These are phyloP conservation scores for Plutomurus gul DNA, from an alignment of 1,140 invertebrate genomes.

Conservation along the genomic window DNA sequence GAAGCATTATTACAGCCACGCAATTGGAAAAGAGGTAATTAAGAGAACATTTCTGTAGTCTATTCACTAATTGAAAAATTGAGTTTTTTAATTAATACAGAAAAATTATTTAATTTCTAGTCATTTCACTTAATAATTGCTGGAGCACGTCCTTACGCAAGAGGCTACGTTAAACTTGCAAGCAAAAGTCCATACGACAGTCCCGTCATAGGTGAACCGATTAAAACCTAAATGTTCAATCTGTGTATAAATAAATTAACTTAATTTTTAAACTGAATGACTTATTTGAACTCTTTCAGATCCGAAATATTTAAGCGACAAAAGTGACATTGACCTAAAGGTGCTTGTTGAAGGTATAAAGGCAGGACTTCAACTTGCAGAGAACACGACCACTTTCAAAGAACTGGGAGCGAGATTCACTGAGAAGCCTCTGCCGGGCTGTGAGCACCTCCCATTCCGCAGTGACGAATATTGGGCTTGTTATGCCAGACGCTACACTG, in stretches of 20 bases:
- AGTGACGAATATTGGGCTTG: constrained; percentile 78
- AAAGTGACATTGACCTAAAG: constrained; percentile 64
- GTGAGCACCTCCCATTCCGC: constrained; percentile 66
- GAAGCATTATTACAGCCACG: not conserved
- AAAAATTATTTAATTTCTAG: not conserved
- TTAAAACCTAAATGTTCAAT: too few species aligned
- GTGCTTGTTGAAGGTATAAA: constrained; percentile 68
- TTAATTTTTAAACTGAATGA: too few species aligned
- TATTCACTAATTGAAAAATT: too few species aligned
- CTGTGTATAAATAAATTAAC: too few species aligned
- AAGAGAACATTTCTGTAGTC: too few species aligned
- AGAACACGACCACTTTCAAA: constrained; percentile 64
- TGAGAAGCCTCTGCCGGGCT: constrained; percentile 67
- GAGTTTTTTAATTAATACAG: too few species aligned
- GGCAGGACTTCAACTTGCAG: constrained; percentile 63
- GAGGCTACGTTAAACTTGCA: constrained; percentile 70
- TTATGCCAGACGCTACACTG: constrained; percentile 69
- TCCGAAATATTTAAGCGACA: constrained; percentile 75
- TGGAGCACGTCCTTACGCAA: constrained; percentile 68
- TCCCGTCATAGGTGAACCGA: constrained; percentile 78
- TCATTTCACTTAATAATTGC: not conserved
- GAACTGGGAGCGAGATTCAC: constrained; percentile 65
- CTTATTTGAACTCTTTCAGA: too few species aligned
- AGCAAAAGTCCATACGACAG: constrained; percentile 72
- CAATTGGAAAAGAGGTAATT: not conserved